Conservation (phyloP, 2,888 invertebrate genomes). For the Altica lythri region DNA sequence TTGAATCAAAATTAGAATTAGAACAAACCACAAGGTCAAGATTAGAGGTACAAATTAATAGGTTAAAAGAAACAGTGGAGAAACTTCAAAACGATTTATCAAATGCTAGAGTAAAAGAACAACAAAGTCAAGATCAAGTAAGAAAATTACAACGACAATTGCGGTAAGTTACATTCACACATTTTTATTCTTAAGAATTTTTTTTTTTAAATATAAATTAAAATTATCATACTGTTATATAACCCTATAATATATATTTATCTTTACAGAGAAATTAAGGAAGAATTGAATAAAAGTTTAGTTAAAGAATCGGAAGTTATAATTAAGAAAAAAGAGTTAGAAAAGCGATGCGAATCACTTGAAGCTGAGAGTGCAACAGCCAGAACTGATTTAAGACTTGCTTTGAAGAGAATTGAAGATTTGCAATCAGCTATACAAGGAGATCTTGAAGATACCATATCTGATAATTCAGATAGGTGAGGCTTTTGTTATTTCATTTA, state of each 20-base stretch:
- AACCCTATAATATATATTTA: neutral
- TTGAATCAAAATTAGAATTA: conserved; percentile 88
- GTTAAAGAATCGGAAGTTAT: conserved; percentile 77
- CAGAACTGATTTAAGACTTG: conserved; percentile 81
- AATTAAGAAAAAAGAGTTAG: conserved; percentile 76
- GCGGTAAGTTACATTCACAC: conserved; percentile 52
- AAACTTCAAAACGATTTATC: conserved; percentile 74
- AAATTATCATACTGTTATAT: neutral
- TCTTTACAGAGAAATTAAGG: conserved; percentile 70
- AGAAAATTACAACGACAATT: conserved; percentile 74
- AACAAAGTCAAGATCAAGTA: conserved; percentile 75
- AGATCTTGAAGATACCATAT: conserved; percentile 71
- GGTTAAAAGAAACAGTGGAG: conserved; percentile 75
- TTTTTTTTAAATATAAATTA: no score
- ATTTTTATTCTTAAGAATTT: conserved; percentile 1
- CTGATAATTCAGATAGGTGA: conserved; percentile 71
- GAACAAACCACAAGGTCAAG: conserved; percentile 86
- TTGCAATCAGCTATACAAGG: conserved; percentile 92
- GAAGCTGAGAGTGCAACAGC: conserved; percentile 74
- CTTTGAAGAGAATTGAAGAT: conserved; percentile 87
- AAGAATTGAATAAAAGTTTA: conserved; percentile 73
- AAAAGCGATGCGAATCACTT: conserved; percentile 72
- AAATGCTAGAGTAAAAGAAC: conserved; percentile 72
- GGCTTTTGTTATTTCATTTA: no score
- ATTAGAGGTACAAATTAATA: conserved; percentile 75